Percentiles rank a stretch among this genome's conserved stretches.
Conservation (phyloP, 1,140 invertebrate species). For the Amphibalanus amphitrite region DNA sequence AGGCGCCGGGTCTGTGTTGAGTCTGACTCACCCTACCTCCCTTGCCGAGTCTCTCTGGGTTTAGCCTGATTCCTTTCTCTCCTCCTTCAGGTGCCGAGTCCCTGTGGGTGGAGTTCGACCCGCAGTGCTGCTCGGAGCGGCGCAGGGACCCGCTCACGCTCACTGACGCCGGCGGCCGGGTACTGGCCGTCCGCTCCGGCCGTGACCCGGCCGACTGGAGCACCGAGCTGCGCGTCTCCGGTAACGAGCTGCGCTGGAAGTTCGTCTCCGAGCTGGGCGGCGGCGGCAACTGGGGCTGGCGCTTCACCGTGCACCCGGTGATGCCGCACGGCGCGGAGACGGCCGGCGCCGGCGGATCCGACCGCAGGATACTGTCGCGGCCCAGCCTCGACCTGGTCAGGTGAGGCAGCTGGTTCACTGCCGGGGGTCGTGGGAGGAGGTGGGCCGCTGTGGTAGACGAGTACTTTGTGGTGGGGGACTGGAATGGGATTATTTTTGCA, state of each 20-base stretch:
- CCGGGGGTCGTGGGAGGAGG: too few relatives aligned
- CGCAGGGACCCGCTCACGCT: constrained; percentile 82
- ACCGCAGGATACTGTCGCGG: constrained; percentile 55
- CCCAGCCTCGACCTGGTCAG: constrained; percentile 81
- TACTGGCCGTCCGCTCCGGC: constrained; percentile 68
- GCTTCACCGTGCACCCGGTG: constrained; percentile 84
- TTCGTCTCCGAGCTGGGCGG: constrained; percentile 77
- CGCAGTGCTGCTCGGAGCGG: constrained; percentile 83
- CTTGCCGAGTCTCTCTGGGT: constrained; percentile 73
- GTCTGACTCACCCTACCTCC: constrained; percentile 59
- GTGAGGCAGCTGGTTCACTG: too few relatives aligned
- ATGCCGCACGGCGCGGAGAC: constrained; percentile 27
- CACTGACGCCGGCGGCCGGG: constrained; percentile 60
- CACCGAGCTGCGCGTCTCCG: constrained; percentile 62
- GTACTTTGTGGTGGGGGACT: too few relatives aligned
- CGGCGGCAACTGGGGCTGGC: constrained; percentile 93
- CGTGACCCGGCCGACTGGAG: constrained; percentile 83
- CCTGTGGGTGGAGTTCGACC: constrained; percentile 77
- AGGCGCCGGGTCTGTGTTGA: constrained; percentile 60
- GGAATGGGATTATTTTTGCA: too few relatives aligned
- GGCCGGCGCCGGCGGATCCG: constrained; percentile 39
- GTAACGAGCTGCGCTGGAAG: constrained; percentile 80
- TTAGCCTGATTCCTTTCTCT: constrained; percentile 60
- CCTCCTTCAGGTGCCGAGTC: constrained; percentile 53
- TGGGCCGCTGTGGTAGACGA: too few relatives aligned